A percentile compares a stretch with the other conserved stretches of the same genome.
Evolutionary conservation across 2,888 invertebrate genomes (phyloP).

Genomic region (Bedellia somnulentella): DNA sequence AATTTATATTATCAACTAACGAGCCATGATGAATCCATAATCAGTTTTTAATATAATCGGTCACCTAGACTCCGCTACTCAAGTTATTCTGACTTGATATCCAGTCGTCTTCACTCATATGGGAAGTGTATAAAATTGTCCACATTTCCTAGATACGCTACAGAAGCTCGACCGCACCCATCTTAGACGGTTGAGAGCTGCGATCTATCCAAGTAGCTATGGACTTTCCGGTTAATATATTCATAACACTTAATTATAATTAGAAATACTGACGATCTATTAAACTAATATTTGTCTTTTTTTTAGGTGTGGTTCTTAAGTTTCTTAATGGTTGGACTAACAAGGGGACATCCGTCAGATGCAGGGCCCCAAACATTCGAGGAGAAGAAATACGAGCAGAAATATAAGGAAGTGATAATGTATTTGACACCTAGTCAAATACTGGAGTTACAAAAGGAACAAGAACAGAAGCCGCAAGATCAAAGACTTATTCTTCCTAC

Average conservation of each 20-base stretch:
- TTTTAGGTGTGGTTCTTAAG: conserved; percentile 25
- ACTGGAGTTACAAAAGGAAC: conserved; percentile 19
- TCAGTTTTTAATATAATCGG: too few relatives aligned
- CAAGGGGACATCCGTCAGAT: conserved; percentile 18
- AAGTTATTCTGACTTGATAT: too few relatives aligned
- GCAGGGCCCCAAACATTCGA: conserved; percentile 22
- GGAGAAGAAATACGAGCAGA: conserved; percentile 12
- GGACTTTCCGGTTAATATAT: conserved; percentile 23
- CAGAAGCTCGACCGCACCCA: conserved; percentile 21
- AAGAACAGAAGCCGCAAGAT: conserved; percentile 9
- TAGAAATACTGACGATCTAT: too few relatives aligned
- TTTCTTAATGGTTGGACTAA: too few relatives aligned
- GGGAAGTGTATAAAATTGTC: conserved; percentile 33
- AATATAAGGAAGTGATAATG: conserved; percentile 30
- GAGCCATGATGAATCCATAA: too few relatives aligned
- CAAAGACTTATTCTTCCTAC: conserved; percentile 1
- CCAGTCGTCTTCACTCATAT: conserved; percentile 4
- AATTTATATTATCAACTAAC: too few relatives aligned
- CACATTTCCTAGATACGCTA: conserved; percentile 17
- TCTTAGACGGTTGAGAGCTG: conserved; percentile 14
- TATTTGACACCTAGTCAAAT: conserved; percentile 39
- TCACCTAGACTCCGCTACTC: too few relatives aligned
- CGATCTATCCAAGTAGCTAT: conserved; percentile 20
- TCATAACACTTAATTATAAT: too few relatives aligned
- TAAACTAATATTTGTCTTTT: conserved; percentile 11